phyloP scores from a whole-genome alignment of 1,140 invertebrate genomes.

The Hypothenemus hampei region DNA sequence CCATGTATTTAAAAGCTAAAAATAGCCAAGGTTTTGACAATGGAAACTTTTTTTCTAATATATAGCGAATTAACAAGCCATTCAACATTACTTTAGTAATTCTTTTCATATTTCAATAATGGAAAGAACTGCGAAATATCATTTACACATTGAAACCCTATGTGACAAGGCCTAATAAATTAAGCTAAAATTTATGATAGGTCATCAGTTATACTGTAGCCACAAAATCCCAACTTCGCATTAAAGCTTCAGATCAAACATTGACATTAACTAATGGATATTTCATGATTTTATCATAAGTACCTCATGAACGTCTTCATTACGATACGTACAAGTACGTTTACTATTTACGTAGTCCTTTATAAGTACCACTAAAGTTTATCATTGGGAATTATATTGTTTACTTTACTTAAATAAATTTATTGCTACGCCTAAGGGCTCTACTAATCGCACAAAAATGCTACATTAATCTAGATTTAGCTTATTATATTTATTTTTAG shows the following conservation, averaged over 20 bases:
- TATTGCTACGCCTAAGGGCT: no score
- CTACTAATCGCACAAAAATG: no score
- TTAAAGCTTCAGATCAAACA: no score
- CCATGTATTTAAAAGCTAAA: background rate
- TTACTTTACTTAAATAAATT: background rate
- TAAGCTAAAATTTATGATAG: no score
- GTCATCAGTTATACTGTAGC: no score
- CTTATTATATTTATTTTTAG: slow-evolving; percentile 2
- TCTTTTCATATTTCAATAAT: background rate
- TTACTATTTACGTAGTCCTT: background rate
- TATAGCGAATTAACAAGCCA: background rate
- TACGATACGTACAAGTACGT: no score
- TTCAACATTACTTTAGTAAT: background rate
- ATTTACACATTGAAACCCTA: background rate
- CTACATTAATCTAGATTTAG: no score
- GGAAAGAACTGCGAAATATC: background rate
- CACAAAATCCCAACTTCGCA: no score
- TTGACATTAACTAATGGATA: no score
- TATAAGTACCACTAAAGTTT: background rate
- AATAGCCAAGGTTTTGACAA: background rate
- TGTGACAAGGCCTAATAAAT: background rate
- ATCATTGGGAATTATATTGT: background rate
- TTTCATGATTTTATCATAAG: no score
- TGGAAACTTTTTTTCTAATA: background rate
- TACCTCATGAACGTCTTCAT: no score